Evolutionary conservation across 2,888 invertebrate genomes (phyloP).

Genomic region (Schrankia costaestrigalis): DNA sequence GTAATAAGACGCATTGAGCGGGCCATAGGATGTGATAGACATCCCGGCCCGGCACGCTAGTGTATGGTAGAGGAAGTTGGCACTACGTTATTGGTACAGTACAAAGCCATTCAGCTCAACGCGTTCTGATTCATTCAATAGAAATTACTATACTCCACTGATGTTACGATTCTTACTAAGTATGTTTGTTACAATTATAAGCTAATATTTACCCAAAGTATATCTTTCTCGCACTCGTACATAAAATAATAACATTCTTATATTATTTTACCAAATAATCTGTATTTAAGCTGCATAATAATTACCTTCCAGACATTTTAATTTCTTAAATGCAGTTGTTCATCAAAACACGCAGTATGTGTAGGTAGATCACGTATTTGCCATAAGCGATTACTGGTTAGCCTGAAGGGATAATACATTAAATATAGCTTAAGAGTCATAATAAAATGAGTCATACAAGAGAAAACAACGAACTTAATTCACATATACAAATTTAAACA

Average conservation of each 20-base stretch:
- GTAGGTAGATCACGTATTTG: no score
- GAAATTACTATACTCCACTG: slow-evolving; percentile 52
- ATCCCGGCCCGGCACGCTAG: slow-evolving; percentile 57
- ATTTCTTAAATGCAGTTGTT: no score
- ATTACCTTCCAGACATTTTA: no score
- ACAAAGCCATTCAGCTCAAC: slow-evolving; percentile 57
- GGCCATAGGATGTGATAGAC: slow-evolving; percentile 73
- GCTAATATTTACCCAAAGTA: no score
- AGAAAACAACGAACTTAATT: slow-evolving; percentile 29
- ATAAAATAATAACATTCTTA: no score
- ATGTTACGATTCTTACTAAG: slow-evolving; percentile 50
- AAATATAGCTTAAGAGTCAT: no score
- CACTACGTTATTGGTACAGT: slow-evolving; percentile 60
- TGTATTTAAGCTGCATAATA: no score
- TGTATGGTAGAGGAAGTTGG: slow-evolving; percentile 58
- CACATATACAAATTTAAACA: slow-evolving; percentile 42
- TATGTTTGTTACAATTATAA: slow-evolving; percentile 49
- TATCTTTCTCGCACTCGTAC: no score
- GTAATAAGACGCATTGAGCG: slow-evolving; percentile 78
- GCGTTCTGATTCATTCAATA: slow-evolving; percentile 64
- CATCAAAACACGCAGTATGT: no score
- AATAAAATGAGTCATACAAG: slow-evolving; percentile 17
- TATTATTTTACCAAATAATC: no score
- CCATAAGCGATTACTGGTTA: no score
- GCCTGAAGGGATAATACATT: no score